A percentile compares a stretch with the other conserved stretches of the same genome.
phyloP scores from a whole-genome alignment of 2,888 invertebrate genomes.

The Eupithecia dodoneata region DNA sequence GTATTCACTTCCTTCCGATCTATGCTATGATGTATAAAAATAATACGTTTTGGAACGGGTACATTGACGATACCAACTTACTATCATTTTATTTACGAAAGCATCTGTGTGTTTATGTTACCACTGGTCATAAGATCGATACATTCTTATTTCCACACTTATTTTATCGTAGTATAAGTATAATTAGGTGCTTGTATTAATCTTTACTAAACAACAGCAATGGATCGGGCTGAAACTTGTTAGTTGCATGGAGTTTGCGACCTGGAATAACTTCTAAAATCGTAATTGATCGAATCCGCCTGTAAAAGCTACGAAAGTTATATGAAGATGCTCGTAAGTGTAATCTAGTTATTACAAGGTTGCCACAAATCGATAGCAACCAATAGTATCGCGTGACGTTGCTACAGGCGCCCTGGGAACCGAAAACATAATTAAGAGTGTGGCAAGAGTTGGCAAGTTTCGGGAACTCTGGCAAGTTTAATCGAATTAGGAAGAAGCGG shows the following conservation, averaged over 20 bases:
- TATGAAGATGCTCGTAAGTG: background rate
- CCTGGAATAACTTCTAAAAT: background rate
- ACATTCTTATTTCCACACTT: background rate
- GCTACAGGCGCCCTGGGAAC: constrained; percentile 39
- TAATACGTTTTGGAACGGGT: background rate
- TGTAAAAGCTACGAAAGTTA: background rate
- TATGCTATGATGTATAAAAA: background rate
- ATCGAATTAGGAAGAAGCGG: constrained; percentile 66
- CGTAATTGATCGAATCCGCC: background rate
- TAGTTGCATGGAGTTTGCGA: background rate
- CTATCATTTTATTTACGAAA: too few relatives aligned
- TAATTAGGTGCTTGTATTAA: too few relatives aligned
- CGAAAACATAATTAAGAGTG: constrained; percentile 62
- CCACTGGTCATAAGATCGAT: background rate
- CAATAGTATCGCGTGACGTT: constrained; percentile 48
- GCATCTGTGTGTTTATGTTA: background rate
- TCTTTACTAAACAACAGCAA: background rate
- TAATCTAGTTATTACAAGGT: constrained; percentile 10
- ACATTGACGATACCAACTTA: too few relatives aligned
- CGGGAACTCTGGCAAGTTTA: constrained; percentile 54
- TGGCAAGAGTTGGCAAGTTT: constrained; percentile 54
- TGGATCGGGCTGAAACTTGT: background rate
- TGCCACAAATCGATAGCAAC: constrained; percentile 28
- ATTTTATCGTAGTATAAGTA: background rate
- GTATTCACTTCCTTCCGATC: background rate